Percentiles rank a stretch among this genome's conserved stretches.
phyloP scores from a whole-genome alignment of 30 jellyfish, hydroid and myxozoan genomes.

The Catostylus mosaicus region DNA sequence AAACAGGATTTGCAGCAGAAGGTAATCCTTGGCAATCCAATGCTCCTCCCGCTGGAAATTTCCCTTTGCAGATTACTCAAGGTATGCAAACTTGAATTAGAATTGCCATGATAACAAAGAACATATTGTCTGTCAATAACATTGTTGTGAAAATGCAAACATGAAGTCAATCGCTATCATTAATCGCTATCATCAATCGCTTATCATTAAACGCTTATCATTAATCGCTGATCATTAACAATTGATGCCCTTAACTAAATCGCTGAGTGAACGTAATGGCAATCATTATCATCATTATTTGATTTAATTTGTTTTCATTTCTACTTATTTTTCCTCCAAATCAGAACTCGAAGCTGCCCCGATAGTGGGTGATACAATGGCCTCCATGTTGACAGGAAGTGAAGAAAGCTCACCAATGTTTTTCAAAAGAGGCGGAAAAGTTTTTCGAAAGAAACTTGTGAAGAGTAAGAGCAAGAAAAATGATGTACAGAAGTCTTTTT shows the following conservation, averaged over 20 bases:
- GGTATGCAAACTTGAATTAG: constrained; percentile 5
- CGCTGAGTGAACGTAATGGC: too few relatives aligned
- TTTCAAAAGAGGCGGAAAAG: constrained; percentile 35
- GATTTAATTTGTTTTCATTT: background rate
- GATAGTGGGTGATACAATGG: constrained; percentile 45
- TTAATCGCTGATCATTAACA: background rate
- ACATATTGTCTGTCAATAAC: background rate
- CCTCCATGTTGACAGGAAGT: constrained; percentile 41
- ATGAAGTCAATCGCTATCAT: background rate
- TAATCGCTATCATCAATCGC: background rate
- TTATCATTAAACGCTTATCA: background rate
- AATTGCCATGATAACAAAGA: background rate
- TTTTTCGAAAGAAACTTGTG: background rate
- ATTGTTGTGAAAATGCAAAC: background rate
- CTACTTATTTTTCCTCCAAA: background rate
- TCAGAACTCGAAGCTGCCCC: constrained; percentile 65
- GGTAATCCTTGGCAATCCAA: constrained; percentile 14
- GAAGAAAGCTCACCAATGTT: constrained; percentile 33
- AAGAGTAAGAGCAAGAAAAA: background rate
- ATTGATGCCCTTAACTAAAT: too few relatives aligned
- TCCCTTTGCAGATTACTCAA: constrained; percentile 53
- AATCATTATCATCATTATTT: too few relatives aligned
- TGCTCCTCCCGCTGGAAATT: constrained; percentile 53
- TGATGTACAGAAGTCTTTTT: background rate
- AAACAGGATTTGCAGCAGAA: constrained; percentile 27